Percentiles rank a stretch among this genome's conserved stretches.
Evolutionary conservation across 2,113 vertebrate genomes (phyloP).

Genomic region (Patagioenas fasciata): DNA sequence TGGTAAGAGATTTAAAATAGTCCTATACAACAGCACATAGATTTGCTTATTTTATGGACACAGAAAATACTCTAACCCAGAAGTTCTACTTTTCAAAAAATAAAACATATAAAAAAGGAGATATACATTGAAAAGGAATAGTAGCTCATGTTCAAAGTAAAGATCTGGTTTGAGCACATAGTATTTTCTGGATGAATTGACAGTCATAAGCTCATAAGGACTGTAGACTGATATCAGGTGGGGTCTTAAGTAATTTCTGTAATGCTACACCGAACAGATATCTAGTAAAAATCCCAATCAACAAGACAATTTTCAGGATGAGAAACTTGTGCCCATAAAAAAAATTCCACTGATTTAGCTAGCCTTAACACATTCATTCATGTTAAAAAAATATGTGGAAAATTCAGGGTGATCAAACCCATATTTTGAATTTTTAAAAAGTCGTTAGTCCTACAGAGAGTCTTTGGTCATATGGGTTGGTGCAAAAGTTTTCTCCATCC

Average conservation of each 20-base stretch:
- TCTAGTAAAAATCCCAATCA: neutral
- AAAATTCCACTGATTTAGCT: neutral
- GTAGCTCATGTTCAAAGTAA: neutral
- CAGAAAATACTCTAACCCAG: neutral
- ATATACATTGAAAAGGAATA: neutral
- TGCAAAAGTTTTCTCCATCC: no score
- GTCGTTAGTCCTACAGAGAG: neutral
- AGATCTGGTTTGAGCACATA: neutral
- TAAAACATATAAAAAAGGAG: neutral
- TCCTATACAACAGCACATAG: neutral
- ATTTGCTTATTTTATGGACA: neutral
- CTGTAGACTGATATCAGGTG: neutral
- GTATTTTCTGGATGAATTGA: neutral
- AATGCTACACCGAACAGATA: neutral
- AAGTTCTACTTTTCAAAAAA: neutral
- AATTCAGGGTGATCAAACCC: neutral
- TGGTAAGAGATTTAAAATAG: neutral
- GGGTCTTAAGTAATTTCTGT: neutral
- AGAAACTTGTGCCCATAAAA: neutral
- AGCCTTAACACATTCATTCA: neutral
- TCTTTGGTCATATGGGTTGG: neutral
- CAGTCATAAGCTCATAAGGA: neutral
- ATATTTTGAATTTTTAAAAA: neutral
- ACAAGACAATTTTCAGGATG: neutral
- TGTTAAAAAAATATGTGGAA: neutral